Conservation (phyloP, 2,888 invertebrate genomes). For the Andrena trimmerana region DNA sequence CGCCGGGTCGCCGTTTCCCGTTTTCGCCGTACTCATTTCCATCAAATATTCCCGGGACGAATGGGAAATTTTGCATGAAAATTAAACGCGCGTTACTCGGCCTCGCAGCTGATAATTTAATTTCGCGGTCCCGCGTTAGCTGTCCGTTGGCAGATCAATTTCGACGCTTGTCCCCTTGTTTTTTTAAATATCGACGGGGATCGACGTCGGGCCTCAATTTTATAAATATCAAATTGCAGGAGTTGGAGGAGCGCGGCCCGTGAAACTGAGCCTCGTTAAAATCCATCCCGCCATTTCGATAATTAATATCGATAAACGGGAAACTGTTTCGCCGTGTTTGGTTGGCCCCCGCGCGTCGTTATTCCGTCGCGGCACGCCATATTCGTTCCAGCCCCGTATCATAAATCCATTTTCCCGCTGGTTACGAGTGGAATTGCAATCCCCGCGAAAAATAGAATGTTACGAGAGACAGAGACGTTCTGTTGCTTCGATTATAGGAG, state of each 20-base stretch:
- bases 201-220: too few relatives aligned
- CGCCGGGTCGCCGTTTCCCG: background rate
- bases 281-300: slow-evolving; percentile 16
- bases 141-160: background rate
- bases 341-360: slow-evolving; percentile 2
- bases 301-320: slow-evolving; percentile 25
- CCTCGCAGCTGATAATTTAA: slow-evolving; percentile 48
- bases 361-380: background rate
- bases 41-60: slow-evolving; percentile 27
- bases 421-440: slow-evolving; percentile 52
- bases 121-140: slow-evolving; percentile 19
- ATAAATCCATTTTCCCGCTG: slow-evolving; percentile 46
- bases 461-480: slow-evolving; percentile 37
- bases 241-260: background rate
- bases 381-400: slow-evolving; percentile 27
- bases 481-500: slow-evolving; percentile 49
- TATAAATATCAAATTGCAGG: too few relatives aligned
- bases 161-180: background rate
- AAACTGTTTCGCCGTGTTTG: slow-evolving; percentile 8
- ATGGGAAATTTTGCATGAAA: slow-evolving; percentile 26
- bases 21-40: slow-evolving; percentile 3
- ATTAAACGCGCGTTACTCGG: slow-evolving; percentile 51
- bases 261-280: background rate
- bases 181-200: background rate
- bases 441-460: slow-evolving; percentile 42